phyloP scores from a whole-genome alignment of 2,113 vertebrate species.

The Sminthopsis crassicaudata region DNA sequence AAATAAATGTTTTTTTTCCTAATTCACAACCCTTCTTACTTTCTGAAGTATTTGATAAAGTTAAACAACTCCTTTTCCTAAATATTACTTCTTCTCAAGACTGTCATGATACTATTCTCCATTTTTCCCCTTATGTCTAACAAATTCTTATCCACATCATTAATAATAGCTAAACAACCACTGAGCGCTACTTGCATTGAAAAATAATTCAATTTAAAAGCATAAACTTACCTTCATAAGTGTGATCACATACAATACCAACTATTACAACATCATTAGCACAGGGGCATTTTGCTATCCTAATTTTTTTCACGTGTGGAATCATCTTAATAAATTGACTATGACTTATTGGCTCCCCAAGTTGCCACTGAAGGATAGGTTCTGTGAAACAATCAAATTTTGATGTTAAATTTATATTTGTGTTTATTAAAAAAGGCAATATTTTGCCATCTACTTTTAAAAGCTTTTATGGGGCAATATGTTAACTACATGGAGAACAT shows the following conservation, averaged over 20 bases:
- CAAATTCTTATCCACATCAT: background rate
- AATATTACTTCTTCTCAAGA: background rate
- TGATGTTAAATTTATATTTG: slow-evolving; percentile 16
- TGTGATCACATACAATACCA: background rate
- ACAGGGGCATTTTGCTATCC: slow-evolving; percentile 66
- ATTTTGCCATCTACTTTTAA: background rate
- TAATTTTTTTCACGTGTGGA: slow-evolving; percentile 16
- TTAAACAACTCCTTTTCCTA: too few relatives aligned
- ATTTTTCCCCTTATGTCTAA: background rate
- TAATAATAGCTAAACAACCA: background rate
- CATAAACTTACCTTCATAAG: background rate
- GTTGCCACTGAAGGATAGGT: slow-evolving; percentile 74
- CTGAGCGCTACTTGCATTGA: background rate
- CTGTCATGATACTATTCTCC: background rate
- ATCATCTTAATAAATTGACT: accelerated
- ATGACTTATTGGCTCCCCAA: accelerated
- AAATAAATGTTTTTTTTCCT: background rate
- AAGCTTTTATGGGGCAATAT: background rate
- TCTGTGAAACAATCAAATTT: slow-evolving; percentile 64
- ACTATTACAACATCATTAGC: slow-evolving; percentile 71
- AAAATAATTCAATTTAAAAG: background rate
- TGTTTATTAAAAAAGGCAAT: background rate
- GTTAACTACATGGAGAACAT: background rate
- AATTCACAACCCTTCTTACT: background rate
- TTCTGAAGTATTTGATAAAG: background rate